A percentile compares a stretch with the other conserved stretches of the same genome.
phyloP scores from a whole-genome alignment of 2,888 invertebrate genomes.

The Caenorhabditis japonica region DNA sequence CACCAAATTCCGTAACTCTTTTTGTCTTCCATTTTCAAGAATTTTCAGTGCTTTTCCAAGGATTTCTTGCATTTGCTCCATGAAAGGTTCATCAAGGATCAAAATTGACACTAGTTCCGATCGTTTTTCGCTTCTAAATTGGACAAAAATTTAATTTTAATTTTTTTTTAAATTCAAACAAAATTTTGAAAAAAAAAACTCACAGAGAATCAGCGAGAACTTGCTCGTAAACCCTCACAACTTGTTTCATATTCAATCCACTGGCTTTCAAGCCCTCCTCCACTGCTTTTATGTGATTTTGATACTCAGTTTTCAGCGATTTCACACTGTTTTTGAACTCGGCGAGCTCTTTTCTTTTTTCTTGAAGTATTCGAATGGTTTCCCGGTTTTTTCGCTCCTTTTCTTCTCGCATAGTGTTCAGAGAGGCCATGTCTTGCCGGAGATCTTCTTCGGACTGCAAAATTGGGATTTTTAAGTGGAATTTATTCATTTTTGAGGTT shows the following conservation, averaged over 20 bases:
- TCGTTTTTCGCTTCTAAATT: slow-evolving; percentile 18
- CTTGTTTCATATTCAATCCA: slow-evolving; percentile 33
- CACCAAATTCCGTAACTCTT: not conserved
- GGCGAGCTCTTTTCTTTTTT: slow-evolving; percentile 21
- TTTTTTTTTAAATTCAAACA: not conserved
- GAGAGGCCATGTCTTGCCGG: slow-evolving; percentile 1
- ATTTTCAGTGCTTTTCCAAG: not conserved
- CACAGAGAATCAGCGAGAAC: slow-evolving; percentile 26
- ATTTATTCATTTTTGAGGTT: not conserved
- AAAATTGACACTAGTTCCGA: not conserved
- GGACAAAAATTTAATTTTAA: not conserved
- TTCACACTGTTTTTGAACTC: slow-evolving; percentile 3
- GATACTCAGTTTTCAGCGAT: slow-evolving; percentile 26
- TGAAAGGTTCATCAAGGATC: not conserved
- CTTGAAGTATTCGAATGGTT: slow-evolving; percentile 5
- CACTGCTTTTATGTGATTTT: slow-evolving; percentile 17
- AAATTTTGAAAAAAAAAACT: slow-evolving; percentile 12
- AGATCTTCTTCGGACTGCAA: slow-evolving; percentile 19
- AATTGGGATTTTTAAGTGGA: not conserved
- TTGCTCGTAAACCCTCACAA: slow-evolving; percentile 17
- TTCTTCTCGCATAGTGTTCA: slow-evolving; percentile 12
- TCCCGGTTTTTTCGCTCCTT: slow-evolving; percentile 16
- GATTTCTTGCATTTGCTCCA: too few species aligned
- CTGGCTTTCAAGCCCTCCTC: slow-evolving; percentile 6
- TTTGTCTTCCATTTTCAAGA: not conserved